Base-by-base conservation (phyloP, 2,113 vertebrate species). In the Ascaphus truei region DNA sequence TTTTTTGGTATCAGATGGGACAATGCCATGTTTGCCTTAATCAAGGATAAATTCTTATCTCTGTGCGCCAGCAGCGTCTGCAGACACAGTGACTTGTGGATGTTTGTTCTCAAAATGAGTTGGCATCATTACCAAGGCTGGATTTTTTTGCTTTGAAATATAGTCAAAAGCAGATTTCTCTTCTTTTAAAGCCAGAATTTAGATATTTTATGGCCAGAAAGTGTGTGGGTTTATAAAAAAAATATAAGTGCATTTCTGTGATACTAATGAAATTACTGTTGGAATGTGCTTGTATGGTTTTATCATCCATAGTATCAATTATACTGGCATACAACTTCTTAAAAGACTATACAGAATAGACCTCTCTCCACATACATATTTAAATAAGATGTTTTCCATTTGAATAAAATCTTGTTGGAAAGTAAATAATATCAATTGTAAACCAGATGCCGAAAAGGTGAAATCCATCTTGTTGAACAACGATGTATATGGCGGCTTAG, bases 31-130 rank as follows among this genome's bases (percentile, higher is more conserved):
- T 65, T 65, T 65, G 62, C 25, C 33, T 16, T 65, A 36, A 65
- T 55, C 39, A 65, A 26, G 45, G 25, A 55, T 25, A 55, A 50
- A 41, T 34, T 16, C 23, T 65, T 53, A 55, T 65, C 50, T 65
- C 23, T 27, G 23, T 13, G 50, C 10, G 34, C 34, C 62, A 65
- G 62, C 48, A 16, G 47, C 51, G 41, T 65, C 50, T 65, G 25
- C 62, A 36, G 22, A 65, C 62, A 45, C 61, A 65, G 23, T 55
- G 48, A 65, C 50, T 55, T 51, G 15, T 53, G 31, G 36, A 67
- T 67, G 64, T 67, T 67, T 67, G 63, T 67, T 56, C 37, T 67
- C 48, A 53, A 30, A 67, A 57, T 41, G 36, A 45, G 37, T 36
- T 45, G 51, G 30, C 64, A 45, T 57, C 52, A 67, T 45, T 67